Evolutionary conservation across 2,888 invertebrate species (phyloP).

Genomic region (Sinodicranocentrus sp.): DNA sequence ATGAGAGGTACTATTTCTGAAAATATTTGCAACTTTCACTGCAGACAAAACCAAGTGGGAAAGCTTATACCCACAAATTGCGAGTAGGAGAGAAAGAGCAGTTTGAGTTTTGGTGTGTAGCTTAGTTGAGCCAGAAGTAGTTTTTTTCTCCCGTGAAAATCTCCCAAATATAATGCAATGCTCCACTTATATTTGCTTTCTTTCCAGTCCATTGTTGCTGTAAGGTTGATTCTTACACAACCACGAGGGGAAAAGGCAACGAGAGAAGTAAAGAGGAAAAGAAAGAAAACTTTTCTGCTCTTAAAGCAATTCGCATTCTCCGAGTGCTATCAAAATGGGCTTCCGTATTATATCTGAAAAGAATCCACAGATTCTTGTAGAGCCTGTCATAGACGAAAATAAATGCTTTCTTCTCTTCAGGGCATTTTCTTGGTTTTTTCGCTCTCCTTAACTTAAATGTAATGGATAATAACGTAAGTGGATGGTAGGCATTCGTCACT

Average conservation of each 20-base stretch:
- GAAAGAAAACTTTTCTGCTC: neutral
- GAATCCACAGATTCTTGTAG: constrained; percentile 18
- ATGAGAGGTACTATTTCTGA: neutral
- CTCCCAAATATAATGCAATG: constrained; percentile 29
- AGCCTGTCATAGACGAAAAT: neutral
- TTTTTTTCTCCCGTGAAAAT: constrained; percentile 7
- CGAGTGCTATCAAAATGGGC: neutral
- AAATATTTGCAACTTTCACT: constrained; percentile 1
- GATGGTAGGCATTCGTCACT: too few relatives aligned
- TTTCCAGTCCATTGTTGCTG: constrained; percentile 33
- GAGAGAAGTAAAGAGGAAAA: neutral
- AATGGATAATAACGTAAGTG: too few relatives aligned
- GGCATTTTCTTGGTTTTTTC: constrained; percentile 5
- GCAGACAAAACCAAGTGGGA: neutral
- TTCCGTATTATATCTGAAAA: neutral
- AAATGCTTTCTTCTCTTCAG: constrained; percentile 1
- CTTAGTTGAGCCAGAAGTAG: too few relatives aligned
- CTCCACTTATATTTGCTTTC: constrained; percentile 24
- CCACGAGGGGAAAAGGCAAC: neutral
- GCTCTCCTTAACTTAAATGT: too few relatives aligned
- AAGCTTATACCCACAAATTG: neutral
- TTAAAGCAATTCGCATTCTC: neutral
- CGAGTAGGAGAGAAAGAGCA: neutral
- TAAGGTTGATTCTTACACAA: neutral
- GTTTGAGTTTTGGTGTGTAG: too few relatives aligned